Base-by-base conservation (phyloP, 2,888 invertebrate genomes). In the Sturmia bella region DNA sequence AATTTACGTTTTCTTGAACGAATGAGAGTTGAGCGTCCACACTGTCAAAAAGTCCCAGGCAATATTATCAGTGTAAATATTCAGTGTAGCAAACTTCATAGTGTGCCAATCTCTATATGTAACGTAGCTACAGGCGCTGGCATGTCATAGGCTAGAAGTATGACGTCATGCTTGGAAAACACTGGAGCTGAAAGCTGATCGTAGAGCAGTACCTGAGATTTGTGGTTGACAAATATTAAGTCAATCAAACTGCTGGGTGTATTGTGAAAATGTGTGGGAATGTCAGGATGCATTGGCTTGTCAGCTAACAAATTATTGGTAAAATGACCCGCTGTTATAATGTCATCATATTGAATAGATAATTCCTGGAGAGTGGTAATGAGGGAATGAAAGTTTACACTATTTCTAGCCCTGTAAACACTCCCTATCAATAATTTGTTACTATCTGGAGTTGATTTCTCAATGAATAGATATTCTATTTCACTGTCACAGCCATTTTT, bases 291-390 rank as follows among this genome's bases (percentile, higher is more conserved):
- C n/a, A n/a, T 24, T 19, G 52, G 4, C 4, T 57, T 57, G 1
- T 41, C 21, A 21, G 19, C 11, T 13, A 57, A 13, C n/a, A 41
- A n/a, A 9, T 57, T 57, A 21, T 57, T 57, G 21, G 39, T 57
- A 21, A 57, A 57, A 17, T 57, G 39, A n/a, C 57, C 41, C n/a
- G n/a, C n/a, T n/a, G n/a, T n/a, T n/a, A n/a, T n/a, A n/a, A n/a
- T 21, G 17, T 9, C 2, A 57, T 39, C 2, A 37, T 21, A 41
- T 19, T 57, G 7, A 12, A 57, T 5, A 15, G n/a, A n/a, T n/a
- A n/a, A n/a, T n/a, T 37, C 13, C 13, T 57, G 39, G 3, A 57
- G 2, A 19, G 13, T 13, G 7, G 6, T 52, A 52, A 52, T 52
- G n/a, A 52, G n/a, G 5, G 52, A 5, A 27, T 37, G 9, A n/a